Evolutionary conservation across 2,888 invertebrate genomes (phyloP).

Genomic region (Drosophila greeni): DNA sequence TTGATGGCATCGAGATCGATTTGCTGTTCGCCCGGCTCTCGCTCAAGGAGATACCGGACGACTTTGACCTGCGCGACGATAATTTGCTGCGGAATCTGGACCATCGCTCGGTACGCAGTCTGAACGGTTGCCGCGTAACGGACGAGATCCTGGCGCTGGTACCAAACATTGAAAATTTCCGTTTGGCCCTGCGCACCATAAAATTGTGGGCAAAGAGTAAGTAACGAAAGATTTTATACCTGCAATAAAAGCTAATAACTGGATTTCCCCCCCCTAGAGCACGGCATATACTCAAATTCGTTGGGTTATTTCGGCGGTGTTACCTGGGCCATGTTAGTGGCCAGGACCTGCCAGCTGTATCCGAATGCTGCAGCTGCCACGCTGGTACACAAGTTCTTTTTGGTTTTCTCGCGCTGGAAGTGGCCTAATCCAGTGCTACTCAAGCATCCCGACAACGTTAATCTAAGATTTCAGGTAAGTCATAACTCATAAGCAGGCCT

Average conservation of each 20-base stretch:
- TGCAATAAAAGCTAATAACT: background rate
- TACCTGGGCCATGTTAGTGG: constrained; percentile 99
- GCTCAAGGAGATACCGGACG: constrained; percentile 96
- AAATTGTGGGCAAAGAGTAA: constrained; percentile 99
- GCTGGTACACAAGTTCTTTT: constrained; percentile 98
- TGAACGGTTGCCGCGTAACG: constrained; percentile 98
- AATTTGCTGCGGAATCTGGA: constrained; percentile 95
- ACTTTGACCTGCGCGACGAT: constrained; percentile 93
- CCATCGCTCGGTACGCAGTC: constrained; percentile 96
- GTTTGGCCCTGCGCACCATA: constrained; percentile 94
- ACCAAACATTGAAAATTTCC: constrained; percentile 95
- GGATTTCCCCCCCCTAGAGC: constrained; percentile 81
- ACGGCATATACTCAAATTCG: constrained; percentile 98
- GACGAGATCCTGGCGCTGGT: constrained; percentile 98
- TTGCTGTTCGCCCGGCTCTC: constrained; percentile 97
- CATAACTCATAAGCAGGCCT: too few species aligned
- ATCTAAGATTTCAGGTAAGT: constrained; percentile 88
- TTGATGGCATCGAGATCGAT: constrained; percentile 99
- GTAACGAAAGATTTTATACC: constrained; percentile 67
- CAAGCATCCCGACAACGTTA: constrained; percentile 93
- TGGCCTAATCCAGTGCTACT: constrained; percentile 99
- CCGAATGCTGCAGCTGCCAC: constrained; percentile 97
- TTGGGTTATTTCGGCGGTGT: constrained; percentile 98
- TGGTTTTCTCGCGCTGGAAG: constrained; percentile 98
- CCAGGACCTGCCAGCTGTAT: constrained; percentile 98